phyloP scores from a whole-genome alignment of 53 echinoderm and acorn worm genomes.

The Antedon mediterranea region DNA sequence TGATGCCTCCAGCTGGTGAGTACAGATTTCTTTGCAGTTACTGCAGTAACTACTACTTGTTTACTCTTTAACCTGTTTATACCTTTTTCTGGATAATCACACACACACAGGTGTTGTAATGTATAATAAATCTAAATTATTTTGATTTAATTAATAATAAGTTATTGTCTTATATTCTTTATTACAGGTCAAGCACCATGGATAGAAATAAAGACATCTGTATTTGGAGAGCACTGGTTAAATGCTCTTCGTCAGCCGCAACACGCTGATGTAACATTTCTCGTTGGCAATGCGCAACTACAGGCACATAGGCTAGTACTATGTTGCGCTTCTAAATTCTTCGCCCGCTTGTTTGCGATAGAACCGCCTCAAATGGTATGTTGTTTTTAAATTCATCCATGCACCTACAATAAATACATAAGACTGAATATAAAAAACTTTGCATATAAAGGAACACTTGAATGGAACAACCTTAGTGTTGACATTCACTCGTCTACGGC shows the following conservation, averaged over 20 bases:
- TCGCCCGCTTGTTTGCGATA: conserved; percentile 53
- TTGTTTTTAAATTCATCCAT: background rate
- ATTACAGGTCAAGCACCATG: conserved; percentile 50
- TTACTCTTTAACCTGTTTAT: no score
- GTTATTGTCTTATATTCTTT: background rate
- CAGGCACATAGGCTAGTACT: conserved; percentile 42
- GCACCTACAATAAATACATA: no score
- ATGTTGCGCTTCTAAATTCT: conserved; percentile 54
- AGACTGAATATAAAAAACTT: no score
- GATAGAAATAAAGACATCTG: conserved; percentile 67
- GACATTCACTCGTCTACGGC: no score
- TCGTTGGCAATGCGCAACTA: conserved; percentile 22
- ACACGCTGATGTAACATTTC: conserved; percentile 49
- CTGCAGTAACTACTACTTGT: no score
- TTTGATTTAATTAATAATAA: background rate
- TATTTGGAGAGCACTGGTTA: conserved; percentile 28
- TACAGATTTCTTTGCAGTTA: background rate
- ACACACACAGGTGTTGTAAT: no score
- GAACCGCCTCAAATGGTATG: conserved; percentile 32
- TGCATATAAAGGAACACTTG: no score
- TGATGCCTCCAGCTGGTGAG: conserved; percentile 73
- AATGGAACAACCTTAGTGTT: no score
- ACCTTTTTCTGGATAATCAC: no score
- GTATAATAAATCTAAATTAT: no score
- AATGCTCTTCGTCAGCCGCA: conserved; percentile 27